Percentiles rank a stretch among this genome's conserved stretches.
Conservation (phyloP, 30 jellyfish, hydroid and myxozoan species). For the Mastigias papua region DNA sequence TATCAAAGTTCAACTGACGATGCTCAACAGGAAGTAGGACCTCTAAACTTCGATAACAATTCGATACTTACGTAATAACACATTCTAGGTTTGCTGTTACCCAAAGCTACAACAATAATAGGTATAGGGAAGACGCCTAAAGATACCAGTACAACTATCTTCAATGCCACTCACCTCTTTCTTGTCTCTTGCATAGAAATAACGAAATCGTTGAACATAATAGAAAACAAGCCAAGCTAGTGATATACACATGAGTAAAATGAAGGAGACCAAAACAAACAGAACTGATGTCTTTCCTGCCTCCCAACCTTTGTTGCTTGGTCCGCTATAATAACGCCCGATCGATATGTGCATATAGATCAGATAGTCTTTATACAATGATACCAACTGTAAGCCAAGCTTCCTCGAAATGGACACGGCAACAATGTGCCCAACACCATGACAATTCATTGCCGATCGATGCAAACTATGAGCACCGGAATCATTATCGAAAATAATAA, state of each 20-base stretch:
- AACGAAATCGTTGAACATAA: constrained; percentile 93
- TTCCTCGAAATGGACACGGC: constrained; percentile 72
- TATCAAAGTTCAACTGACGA: no score
- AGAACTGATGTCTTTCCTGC: constrained; percentile 92
- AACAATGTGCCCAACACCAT: constrained; percentile 55
- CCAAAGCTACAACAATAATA: no score
- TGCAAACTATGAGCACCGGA: not conserved
- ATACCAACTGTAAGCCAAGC: constrained; percentile 44
- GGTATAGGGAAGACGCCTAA: not conserved
- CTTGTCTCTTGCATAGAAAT: constrained; percentile 87
- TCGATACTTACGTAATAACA: no score
- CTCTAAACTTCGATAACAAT: no score
- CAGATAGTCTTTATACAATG: not conserved
- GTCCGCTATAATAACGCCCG: constrained; percentile 68
- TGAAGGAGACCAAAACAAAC: constrained; percentile 93
- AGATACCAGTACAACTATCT: no score
- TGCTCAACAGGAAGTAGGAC: no score
- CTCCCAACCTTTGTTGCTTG: constrained; percentile 71
- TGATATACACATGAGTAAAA: constrained; percentile 95
- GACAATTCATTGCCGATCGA: constrained; percentile 14
- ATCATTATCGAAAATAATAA: constrained; percentile 65
- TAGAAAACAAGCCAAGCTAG: constrained; percentile 97
- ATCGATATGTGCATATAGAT: constrained; percentile 43
- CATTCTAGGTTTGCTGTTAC: no score
- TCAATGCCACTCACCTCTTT: constrained; percentile 80